Conservation (phyloP, 2,888 invertebrate genomes). For the Ophion ventricosus region DNA sequence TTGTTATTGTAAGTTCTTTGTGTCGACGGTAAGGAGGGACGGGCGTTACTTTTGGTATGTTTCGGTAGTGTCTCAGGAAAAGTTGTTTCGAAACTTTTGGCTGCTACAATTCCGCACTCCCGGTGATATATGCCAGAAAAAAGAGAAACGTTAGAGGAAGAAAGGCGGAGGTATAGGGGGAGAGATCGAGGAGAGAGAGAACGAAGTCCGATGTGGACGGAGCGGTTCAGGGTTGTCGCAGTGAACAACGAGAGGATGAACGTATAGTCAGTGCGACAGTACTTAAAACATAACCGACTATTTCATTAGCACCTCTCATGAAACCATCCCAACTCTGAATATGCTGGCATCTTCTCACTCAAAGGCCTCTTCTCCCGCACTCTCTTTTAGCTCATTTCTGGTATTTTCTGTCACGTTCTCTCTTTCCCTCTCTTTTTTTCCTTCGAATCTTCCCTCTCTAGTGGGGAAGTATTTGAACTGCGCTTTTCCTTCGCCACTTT, state of each 20-base stretch:
- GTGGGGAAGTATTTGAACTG: slow-evolving; percentile 69
- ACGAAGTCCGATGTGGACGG: background rate
- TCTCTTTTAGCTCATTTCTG: slow-evolving; percentile 38
- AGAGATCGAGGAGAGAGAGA: background rate
- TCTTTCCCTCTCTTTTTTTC: background rate
- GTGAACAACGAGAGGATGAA: slow-evolving; percentile 66
- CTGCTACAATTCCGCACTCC: slow-evolving; percentile 17
- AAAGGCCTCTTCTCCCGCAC: slow-evolving; percentile 37
- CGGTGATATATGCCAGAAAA: slow-evolving; percentile 1
- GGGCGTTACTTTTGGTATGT: slow-evolving; percentile 9
- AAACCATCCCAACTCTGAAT: slow-evolving; percentile 45
- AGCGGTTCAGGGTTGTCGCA: slow-evolving; percentile 15
- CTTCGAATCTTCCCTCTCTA: slow-evolving; percentile 57
- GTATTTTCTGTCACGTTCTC: slow-evolving; percentile 4
- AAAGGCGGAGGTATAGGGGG: background rate
- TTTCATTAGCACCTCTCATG: slow-evolving; percentile 74
- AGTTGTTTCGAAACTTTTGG: slow-evolving; percentile 71
- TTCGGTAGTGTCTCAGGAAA: slow-evolving; percentile 31
- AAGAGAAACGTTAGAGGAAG: slow-evolving; percentile 9
- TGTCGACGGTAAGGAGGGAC: slow-evolving; percentile 20
- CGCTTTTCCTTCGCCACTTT: slow-evolving; percentile 64
- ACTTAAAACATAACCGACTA: slow-evolving; percentile 76
- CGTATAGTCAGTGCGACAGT: slow-evolving; percentile 70
- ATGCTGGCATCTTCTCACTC: slow-evolving; percentile 18
- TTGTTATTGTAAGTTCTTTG: slow-evolving; percentile 45